Conservation (phyloP, 1,140 invertebrate species). For the Drosophila suzukii region DNA sequence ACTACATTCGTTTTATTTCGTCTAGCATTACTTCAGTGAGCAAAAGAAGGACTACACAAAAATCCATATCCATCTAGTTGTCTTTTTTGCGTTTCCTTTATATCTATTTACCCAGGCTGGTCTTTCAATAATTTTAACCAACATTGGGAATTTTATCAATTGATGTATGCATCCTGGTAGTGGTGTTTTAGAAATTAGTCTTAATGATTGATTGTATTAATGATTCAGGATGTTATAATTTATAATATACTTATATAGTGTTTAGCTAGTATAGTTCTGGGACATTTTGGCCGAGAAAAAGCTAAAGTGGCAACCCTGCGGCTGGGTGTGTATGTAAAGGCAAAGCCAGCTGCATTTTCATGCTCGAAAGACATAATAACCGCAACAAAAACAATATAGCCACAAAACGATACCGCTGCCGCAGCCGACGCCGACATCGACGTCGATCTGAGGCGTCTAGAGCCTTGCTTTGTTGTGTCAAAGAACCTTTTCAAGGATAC, state of each 20-base stretch:
- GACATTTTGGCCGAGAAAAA: constrained; percentile 7
- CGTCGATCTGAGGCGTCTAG: constrained; percentile 30
- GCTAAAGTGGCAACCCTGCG: constrained; percentile 2
- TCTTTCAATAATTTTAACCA: no score
- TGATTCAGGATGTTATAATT: no score
- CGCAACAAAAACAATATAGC: constrained; percentile 43
- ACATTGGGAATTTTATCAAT: no score
- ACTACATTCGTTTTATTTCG: constrained; percentile 9
- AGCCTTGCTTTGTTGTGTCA: constrained; percentile 59
- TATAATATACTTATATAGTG: no score
- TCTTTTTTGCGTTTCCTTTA: background rate
- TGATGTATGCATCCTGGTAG: no score
- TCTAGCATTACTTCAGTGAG: background rate
- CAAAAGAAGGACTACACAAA: background rate
- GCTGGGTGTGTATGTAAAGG: constrained; percentile 21
- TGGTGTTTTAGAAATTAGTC: no score
- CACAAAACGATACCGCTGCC: constrained; percentile 33
- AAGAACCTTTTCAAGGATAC: constrained; percentile 80
- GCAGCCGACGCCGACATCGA: constrained; percentile 6
- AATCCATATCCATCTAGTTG: background rate
- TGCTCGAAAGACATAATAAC: constrained; percentile 59
- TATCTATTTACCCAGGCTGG: background rate
- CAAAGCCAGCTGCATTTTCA: constrained; percentile 71
- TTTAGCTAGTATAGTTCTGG: no score
- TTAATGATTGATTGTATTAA: no score